phyloP scores from a whole-genome alignment of 2,797 vertebrate species.

The Tragelaphus oryx region DNA sequence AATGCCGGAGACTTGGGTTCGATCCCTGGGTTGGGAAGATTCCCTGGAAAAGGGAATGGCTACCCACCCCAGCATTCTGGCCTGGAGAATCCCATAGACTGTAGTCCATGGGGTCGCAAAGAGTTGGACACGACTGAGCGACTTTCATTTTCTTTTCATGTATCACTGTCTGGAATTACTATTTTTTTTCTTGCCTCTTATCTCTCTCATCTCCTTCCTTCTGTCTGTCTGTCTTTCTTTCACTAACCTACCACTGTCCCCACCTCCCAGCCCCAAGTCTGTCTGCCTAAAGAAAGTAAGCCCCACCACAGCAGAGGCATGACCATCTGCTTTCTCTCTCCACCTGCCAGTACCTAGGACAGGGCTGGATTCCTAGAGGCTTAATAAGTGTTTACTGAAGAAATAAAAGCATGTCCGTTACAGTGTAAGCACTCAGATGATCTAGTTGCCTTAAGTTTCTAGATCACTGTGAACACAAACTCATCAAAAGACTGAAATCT shows the following conservation, averaged over 20 bases:
- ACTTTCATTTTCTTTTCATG: background rate
- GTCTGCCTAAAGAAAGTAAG: background rate
- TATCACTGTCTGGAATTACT: background rate
- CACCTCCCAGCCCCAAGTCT: background rate
- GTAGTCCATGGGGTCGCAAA: background rate
- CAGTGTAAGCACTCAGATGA: background rate
- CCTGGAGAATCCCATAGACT: background rate
- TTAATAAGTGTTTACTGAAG: background rate
- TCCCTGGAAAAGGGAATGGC: background rate
- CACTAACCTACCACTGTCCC: background rate
- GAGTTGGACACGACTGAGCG: background rate
- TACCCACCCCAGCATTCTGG: background rate
- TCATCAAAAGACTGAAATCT: constrained; percentile 16
- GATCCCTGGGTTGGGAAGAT: background rate
- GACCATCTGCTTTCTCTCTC: background rate
- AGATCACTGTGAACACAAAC: background rate
- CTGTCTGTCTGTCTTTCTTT: background rate
- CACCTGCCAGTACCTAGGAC: background rate
- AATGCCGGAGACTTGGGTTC: background rate
- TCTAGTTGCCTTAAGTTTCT: background rate
- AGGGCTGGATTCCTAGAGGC: background rate
- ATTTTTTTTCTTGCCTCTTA: background rate
- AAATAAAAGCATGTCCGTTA: background rate
- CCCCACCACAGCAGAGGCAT: background rate
- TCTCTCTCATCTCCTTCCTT: background rate